Base-by-base conservation (phyloP, 2,888 invertebrate species). In the Pristionchus fissidentatus region DNA sequence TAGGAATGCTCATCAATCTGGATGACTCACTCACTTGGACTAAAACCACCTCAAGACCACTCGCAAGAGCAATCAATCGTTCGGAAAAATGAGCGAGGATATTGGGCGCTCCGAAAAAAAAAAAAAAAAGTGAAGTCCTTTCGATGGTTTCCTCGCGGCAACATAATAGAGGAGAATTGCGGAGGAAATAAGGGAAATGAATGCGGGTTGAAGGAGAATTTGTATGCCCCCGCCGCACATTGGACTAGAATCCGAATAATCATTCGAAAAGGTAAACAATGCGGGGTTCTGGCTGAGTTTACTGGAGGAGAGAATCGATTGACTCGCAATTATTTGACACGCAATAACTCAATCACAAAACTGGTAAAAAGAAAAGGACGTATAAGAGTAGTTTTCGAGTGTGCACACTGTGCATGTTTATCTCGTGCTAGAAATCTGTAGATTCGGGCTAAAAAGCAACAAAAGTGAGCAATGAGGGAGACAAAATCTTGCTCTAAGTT, bases 201-300 rank as follows among this genome's bases (percentile, higher is more conserved):
- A 57, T 1, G n/a, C 57, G 15, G 57, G 57, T 26, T 26, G n/a
- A n/a, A 52, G 52, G 3, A 5, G 52, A 13, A 22, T 2, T 19
- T 22, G n/a, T 22, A 2, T 3, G 52, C n/a, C 1, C 19, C 22
- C 22, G 22, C 22, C n/a, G 52, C 52, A 52, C 52, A 52, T 52
- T 52, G 3, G 5, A 8, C 52, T 52, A n/a, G 52, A 52, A 52
- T 52, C 3, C 10, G 52, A n/a, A n/a, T n/a, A n/a, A n/a, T n/a
- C n/a, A n/a, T n/a, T n/a, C n/a, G n/a, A n/a, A n/a, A n/a, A 52
- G 52, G n/a, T 52, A 52, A 52, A 52, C 52, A 52, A 52, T 52
- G 52, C 22, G 52, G 3, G 19, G n/a, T n/a, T n/a, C n/a, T n/a
- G n/a, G 52, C n/a, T 19, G 52, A 22, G 52, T 52, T 52, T 19